Conservation (phyloP, 2,797 vertebrate genomes). For the Peromyscus attwateri region DNA sequence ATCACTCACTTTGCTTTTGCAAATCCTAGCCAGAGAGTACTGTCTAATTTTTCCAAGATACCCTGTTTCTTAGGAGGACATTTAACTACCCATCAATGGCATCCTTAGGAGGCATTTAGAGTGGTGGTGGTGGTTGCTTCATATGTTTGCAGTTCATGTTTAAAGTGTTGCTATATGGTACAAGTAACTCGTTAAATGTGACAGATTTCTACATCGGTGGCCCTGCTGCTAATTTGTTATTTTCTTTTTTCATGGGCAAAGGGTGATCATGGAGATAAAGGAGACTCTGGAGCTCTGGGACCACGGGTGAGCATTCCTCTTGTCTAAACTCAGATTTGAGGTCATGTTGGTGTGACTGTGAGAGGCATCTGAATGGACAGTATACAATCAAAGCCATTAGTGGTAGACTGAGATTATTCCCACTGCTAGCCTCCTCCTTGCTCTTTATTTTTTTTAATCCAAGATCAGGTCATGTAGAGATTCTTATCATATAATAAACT, state of each 20-base stretch:
- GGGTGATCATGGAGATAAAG: slow-evolving; percentile 91
- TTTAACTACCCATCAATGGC: neutral
- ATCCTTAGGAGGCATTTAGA: neutral
- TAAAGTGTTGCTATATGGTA: neutral
- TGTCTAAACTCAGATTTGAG: slow-evolving; percentile 46
- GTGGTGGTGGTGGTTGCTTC: neutral
- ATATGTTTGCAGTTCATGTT: neutral
- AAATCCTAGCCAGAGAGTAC: neutral
- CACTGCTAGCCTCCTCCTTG: rapidly evolving
- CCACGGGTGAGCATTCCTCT: slow-evolving; percentile 90
- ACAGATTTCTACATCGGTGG: slow-evolving; percentile 1
- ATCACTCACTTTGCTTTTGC: slow-evolving; percentile 25
- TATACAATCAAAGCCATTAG: neutral
- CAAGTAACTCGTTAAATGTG: neutral
- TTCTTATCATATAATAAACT: neutral
- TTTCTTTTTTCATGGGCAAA: slow-evolving; percentile 58
- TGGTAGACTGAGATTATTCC: neutral
- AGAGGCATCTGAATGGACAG: neutral
- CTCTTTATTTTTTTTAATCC: neutral
- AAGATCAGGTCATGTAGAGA: neutral
- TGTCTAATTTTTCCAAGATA: neutral
- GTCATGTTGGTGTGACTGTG: neutral
- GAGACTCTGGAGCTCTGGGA: slow-evolving; percentile 92
- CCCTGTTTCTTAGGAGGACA: neutral
- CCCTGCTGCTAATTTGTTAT: slow-evolving; percentile 54